Evolutionary conservation across 1,140 invertebrate genomes (phyloP), one percentile per base, ranked within the genome.

Genomic region (Chymomyza costata): DNA sequence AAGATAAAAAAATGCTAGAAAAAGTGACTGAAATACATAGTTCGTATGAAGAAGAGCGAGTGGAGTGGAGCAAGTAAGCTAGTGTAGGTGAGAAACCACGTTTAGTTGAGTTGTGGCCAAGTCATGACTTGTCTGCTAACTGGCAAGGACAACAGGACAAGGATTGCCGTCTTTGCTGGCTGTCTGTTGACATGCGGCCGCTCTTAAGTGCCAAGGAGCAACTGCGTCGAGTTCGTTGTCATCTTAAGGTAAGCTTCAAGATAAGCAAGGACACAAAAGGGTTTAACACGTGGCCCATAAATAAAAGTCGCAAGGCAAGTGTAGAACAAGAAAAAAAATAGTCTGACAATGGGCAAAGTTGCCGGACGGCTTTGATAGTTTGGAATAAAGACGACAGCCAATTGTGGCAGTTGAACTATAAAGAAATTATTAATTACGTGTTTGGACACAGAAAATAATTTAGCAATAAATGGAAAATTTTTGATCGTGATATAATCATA

Each of bases 261-360:
- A 39, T 37, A 30, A 3, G 31, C 8, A 19, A 43, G n/a, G 31
- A 40, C 40, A 28, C 37, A n/a, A 66, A 66, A 66, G 64, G 64
- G 64, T 66, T 66, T 66, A 66, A 53, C 64, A 66, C 64, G 64
- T 66, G 60, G 55, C 3, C 64, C 64, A 66, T 66, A 64, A 66
- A 66, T 66, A 66, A 66, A 66, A 66, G 60, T 66, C 54, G 50
- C 60, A 54, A 40, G 40, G 37, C 52, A 16, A 6, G 15, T 11
- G 25, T 18, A 16, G 1, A 45, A 3, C 41, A 39, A 37, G n/a
- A 17, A 34, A 16, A 40, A 18, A 34, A 1, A 41, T 44, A 44
- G 45, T 11, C 35, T 17, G 6, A 40, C 15, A 11, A 44, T 28
- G 25, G 25, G 13, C 45, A 51, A 35, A 40, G 16, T 40, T 47